phyloP scores from a whole-genome alignment of 1,140 invertebrate species.

The Lysiphlebus fabarum region DNA sequence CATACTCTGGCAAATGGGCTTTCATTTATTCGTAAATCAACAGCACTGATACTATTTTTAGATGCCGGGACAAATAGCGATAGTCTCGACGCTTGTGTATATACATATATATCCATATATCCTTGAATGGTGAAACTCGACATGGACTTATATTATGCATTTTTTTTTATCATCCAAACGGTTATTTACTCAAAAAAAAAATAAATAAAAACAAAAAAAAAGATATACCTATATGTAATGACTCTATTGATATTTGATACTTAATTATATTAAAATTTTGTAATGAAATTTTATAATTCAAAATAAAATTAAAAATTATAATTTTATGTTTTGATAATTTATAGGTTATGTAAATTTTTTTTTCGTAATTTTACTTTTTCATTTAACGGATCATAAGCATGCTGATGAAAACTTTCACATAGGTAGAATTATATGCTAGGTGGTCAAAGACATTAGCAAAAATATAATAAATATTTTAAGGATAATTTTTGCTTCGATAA shows the following conservation, averaged over 20 bases:
- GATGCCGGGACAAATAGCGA: conserved; percentile 45
- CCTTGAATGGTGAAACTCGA: conserved; percentile 41
- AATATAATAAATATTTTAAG: no score
- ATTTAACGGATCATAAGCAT: no score
- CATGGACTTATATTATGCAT: conserved; percentile 31
- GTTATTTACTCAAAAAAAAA: conserved; percentile 1
- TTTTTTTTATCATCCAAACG: not conserved
- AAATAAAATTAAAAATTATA: no score
- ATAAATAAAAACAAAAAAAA: no score
- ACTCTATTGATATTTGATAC: conserved; percentile 1
- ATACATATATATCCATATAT: conserved; percentile 13
- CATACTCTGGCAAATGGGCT: conserved; percentile 23
- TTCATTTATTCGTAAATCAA: conserved; percentile 53
- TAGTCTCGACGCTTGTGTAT: conserved; percentile 33
- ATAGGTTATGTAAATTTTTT: not conserved
- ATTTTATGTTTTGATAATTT: not conserved
- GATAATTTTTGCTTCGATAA: no score
- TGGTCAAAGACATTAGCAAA: not conserved
- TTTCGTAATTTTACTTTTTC: not conserved
- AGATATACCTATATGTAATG: not conserved
- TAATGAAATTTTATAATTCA: not conserved
- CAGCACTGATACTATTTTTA: conserved; percentile 44
- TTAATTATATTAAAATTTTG: not conserved
- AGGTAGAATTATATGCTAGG: conserved; percentile 24
- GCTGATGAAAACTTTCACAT: conserved; percentile 24